Evolutionary conservation across 2,888 invertebrate genomes (phyloP).

Genomic region (Achlya flavicornis): DNA sequence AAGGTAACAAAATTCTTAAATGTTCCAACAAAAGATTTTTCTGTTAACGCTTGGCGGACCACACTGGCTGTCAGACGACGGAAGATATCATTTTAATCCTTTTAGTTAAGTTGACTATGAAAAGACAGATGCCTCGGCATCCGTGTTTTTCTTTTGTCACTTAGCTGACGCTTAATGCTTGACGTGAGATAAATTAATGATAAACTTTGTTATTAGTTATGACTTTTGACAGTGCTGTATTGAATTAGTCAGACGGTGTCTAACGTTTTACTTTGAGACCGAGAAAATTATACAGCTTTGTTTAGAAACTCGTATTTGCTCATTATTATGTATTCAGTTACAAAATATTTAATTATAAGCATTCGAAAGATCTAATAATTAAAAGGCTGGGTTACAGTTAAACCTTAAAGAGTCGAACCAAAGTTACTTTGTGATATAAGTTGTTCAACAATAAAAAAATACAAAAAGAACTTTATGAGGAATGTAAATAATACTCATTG

Average conservation of each 20-base stretch:
- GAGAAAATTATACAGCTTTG: not conserved
- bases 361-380: too few relatives aligned
- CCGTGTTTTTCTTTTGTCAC: conserved; percentile 75
- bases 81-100: conserved; percentile 84
- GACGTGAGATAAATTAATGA: conserved; percentile 57
- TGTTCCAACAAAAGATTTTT: conserved; percentile 70
- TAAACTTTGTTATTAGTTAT: conserved; percentile 44
- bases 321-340: not conserved
- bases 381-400: too few relatives aligned
- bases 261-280: too few relatives aligned
- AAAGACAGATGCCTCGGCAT: conserved; percentile 78
- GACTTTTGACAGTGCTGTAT: conserved; percentile 21
- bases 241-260: not conserved
- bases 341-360: not conserved
- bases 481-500: too few relatives aligned
- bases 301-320: not conserved
- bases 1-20: conserved; percentile 76
- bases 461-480: too few relatives aligned
- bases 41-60: conserved; percentile 79
- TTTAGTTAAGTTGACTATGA: conserved; percentile 84
- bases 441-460: too few relatives aligned
- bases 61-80: conserved; percentile 80
- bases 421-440: too few relatives aligned
- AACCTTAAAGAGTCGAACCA: too few relatives aligned
- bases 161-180: conserved; percentile 57